Conservation (phyloP, 2,113 vertebrate genomes). For the rabbit (Oryctolagus cuniculus) region DNA sequence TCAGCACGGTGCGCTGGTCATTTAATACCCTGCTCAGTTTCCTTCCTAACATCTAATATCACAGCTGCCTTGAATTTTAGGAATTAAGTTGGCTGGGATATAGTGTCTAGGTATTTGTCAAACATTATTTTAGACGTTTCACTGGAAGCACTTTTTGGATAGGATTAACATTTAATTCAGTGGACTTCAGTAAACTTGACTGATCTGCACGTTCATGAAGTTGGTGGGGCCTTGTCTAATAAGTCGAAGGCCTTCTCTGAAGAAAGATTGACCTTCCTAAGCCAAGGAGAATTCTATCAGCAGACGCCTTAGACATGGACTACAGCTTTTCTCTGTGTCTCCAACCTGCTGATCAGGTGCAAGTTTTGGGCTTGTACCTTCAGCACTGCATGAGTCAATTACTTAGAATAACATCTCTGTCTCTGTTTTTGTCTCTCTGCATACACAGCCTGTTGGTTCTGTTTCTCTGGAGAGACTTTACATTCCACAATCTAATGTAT, state of each 20-base stretch:
- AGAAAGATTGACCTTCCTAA: background rate
- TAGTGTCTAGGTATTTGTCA: background rate
- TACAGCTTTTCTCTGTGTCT: background rate
- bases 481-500: background rate
- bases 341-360: fast-evolving
- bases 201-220: too few relatives aligned
- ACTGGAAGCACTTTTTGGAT: background rate
- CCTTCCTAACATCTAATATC: background rate
- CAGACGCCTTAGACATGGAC: background rate
- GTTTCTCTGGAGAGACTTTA: background rate
- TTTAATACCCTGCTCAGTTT: background rate
- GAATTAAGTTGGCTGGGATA: background rate
- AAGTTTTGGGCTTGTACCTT: background rate
- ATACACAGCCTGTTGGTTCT: background rate
- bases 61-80: background rate
- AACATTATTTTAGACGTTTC: background rate
- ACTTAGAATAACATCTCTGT: background rate
- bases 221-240: background rate
- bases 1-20: too few relatives aligned
- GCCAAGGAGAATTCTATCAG: background rate
- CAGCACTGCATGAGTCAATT: background rate
- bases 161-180: background rate
- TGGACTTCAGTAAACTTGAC: background rate
- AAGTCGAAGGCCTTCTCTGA: background rate
- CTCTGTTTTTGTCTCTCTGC: too few relatives aligned